phyloP scores from a whole-genome alignment of 1,140 invertebrate species.

The Drosophila nannoptera region DNA sequence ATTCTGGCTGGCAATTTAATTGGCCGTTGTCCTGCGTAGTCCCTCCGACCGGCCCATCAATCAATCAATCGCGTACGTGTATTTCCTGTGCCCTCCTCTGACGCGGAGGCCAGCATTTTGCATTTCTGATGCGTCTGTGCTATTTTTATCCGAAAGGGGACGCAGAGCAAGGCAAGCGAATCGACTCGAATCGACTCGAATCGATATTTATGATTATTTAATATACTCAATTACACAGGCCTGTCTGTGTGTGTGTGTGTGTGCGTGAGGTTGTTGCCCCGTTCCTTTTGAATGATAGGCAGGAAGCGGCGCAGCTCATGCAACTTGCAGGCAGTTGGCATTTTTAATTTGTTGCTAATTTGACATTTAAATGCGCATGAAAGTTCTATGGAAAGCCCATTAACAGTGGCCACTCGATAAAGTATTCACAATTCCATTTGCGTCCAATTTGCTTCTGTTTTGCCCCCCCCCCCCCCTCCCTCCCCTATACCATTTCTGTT shows the following conservation, averaged over 20 bases:
- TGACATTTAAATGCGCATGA: constrained; percentile 58
- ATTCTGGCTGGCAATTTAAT: constrained; percentile 52
- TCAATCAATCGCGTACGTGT: constrained; percentile 39
- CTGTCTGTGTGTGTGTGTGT: background rate
- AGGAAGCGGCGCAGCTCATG: constrained; percentile 13
- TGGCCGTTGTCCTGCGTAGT: constrained; percentile 23
- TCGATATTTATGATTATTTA: constrained; percentile 78
- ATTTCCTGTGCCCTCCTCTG: constrained; percentile 41
- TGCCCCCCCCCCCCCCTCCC: constrained; percentile 2
- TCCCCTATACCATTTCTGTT: background rate
- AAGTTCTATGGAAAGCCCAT: constrained; percentile 38
- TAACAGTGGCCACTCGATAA: constrained; percentile 29
- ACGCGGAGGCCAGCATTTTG: constrained; percentile 49
- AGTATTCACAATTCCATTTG: constrained; percentile 9
- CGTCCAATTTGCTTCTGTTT: background rate
- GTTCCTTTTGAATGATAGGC: constrained; percentile 29
- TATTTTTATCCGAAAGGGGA: constrained; percentile 32
- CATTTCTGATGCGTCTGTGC: constrained; percentile 54
- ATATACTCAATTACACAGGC: constrained; percentile 68
- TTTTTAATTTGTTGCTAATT: constrained; percentile 71
- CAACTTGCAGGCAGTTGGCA: constrained; percentile 55
- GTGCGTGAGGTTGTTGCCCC: constrained; percentile 56
- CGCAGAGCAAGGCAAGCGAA: constrained; percentile 10
- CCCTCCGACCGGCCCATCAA: constrained; percentile 8
- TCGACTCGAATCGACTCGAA: constrained; percentile 33